phyloP scores from a whole-genome alignment of 64 coral and sea anemone genomes.

The Pachyseris speciosa region DNA sequence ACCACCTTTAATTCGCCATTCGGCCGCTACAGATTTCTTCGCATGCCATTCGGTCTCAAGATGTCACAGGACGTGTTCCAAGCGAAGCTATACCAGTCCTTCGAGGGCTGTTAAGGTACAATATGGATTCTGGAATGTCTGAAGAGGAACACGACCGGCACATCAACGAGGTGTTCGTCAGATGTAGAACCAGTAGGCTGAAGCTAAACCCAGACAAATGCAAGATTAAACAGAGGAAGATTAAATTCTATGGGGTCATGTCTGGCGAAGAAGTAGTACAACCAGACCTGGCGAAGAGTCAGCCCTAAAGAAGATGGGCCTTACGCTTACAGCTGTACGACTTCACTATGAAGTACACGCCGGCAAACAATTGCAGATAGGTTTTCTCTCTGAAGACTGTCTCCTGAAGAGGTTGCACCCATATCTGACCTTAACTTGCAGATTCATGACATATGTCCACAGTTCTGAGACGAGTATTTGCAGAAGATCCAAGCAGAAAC shows the following conservation, averaged over 20 bases:
- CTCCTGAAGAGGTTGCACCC: slow-evolving; percentile 17
- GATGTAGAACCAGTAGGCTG: slow-evolving; percentile 25
- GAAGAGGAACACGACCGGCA: slow-evolving; percentile 50
- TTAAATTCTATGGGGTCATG: slow-evolving; percentile 67
- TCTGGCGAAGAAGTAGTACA: slow-evolving; percentile 11
- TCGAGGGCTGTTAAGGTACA: slow-evolving; percentile 33
- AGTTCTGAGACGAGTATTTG: slow-evolving; percentile 43
- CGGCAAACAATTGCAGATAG: slow-evolving; percentile 43
- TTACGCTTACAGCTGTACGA: slow-evolving; percentile 59
- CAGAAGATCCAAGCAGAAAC: slow-evolving; percentile 24
- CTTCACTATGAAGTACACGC: slow-evolving; percentile 31
- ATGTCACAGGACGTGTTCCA: slow-evolving; percentile 70
- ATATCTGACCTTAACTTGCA: slow-evolving; percentile 54
- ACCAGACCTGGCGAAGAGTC: slow-evolving; percentile 19
- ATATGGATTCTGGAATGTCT: slow-evolving; percentile 34
- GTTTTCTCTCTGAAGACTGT: slow-evolving; percentile 47
- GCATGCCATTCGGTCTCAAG: slow-evolving; percentile 65
- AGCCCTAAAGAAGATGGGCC: slow-evolving; percentile 32
- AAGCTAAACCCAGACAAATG: slow-evolving; percentile 71
- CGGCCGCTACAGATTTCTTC: too few species aligned
- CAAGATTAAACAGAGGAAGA: slow-evolving; percentile 62
- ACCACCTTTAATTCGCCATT: too few species aligned
- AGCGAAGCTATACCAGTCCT: slow-evolving; percentile 58
- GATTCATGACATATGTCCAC: slow-evolving; percentile 51
- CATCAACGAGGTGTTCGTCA: slow-evolving; percentile 22